phyloP scores from a whole-genome alignment of 2,888 invertebrate genomes.

The Cristatella mucedo region DNA sequence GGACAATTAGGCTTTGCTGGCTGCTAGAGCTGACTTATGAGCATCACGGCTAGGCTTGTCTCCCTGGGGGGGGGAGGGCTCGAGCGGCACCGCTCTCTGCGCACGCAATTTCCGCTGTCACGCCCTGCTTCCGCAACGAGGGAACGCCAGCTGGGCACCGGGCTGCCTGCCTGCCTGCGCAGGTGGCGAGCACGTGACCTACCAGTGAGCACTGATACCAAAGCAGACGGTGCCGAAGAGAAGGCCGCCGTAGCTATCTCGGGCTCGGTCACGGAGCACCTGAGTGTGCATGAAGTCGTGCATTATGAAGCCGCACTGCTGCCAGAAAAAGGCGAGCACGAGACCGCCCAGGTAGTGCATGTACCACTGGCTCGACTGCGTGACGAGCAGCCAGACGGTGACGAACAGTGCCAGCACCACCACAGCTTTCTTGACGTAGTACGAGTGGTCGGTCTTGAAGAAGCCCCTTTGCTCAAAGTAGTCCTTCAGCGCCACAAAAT shows the following conservation, averaged over 20 bases:
- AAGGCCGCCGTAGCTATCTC: conserved; percentile 10
- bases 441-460: conserved; percentile 10
- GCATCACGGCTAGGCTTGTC: no score
- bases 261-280: conserved; percentile 7
- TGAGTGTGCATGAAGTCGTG: conserved; percentile 14
- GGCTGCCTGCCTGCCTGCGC: no score
- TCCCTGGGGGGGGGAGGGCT: conserved; percentile 7
- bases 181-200: conserved; percentile 11
- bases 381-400: background rate
- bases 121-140: no score
- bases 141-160: no score
- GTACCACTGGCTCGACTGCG: background rate
- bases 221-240: conserved; percentile 11
- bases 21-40: no score
- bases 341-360: conserved; percentile 8
- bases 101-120: no score
- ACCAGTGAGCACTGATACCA: conserved; percentile 12
- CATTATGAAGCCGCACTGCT: conserved; percentile 13
- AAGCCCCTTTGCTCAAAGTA: conserved; percentile 11
- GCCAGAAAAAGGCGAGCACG: conserved; percentile 12
- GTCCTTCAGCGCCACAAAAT: conserved; percentile 7
- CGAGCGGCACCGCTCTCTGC: no score
- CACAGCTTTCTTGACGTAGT: conserved; percentile 12
- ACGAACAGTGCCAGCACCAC: conserved; percentile 7
- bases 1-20: no score